Conservation (phyloP, 1,140 invertebrate species). For the Drepana arcuata region DNA sequence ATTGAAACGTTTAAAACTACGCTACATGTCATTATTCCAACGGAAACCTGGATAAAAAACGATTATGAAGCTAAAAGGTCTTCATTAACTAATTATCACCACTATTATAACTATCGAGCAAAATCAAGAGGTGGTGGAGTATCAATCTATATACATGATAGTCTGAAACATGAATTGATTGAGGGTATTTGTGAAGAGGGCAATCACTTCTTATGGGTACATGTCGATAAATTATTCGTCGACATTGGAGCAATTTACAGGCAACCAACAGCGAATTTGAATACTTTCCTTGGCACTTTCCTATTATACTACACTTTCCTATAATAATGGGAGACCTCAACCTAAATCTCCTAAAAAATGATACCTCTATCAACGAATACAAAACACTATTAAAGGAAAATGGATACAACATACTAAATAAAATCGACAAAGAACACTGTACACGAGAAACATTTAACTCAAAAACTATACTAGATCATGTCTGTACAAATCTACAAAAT, state of each 20-base stretch:
- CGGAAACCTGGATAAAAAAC: slow-evolving; percentile 12
- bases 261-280: background rate
- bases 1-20: background rate
- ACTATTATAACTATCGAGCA: slow-evolving; percentile 8
- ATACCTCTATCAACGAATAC: background rate
- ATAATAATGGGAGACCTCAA: background rate
- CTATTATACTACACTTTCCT: too few relatives aligned
- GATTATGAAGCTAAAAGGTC: slow-evolving; percentile 1
- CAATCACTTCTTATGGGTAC: slow-evolving; percentile 5
- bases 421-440: background rate
- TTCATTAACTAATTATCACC: slow-evolving; percentile 5
- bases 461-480: background rate
- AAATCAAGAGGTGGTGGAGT: slow-evolving; percentile 11
- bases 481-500: background rate
- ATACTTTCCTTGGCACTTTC: background rate
- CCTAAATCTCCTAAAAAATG: background rate
- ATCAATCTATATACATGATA: slow-evolving; percentile 11
- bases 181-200: slow-evolving; percentile 1
- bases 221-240: slow-evolving; percentile 2
- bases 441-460: background rate
- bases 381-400: background rate
- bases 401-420: background rate
- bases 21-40: slow-evolving; percentile 6
- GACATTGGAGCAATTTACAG: slow-evolving; percentile 9
- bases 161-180: slow-evolving; percentile 6